phyloP scores from a whole-genome alignment of 2,888 invertebrate genomes.

The Patella ulyssiponensis region DNA sequence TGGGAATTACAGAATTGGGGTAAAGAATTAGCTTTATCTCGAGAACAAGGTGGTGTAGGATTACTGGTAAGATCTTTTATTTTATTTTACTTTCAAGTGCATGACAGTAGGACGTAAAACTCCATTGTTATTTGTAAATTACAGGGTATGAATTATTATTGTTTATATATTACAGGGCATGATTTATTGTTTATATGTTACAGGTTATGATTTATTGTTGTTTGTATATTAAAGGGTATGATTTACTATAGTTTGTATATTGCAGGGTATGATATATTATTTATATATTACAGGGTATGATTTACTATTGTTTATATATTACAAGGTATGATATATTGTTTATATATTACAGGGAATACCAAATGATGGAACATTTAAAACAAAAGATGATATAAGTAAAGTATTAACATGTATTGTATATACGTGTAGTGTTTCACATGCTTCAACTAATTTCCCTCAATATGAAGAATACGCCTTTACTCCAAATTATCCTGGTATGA shows the following conservation, averaged over 20 bases:
- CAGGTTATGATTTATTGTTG: too few relatives aligned
- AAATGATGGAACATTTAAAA: constrained; percentile 49
- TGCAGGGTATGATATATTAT: not conserved
- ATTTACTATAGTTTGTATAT: not conserved
- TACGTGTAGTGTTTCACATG: constrained; percentile 63
- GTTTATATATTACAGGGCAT: too few relatives aligned
- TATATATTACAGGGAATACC: constrained; percentile 53
- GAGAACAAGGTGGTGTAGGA: constrained; percentile 57
- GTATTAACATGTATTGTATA: constrained; percentile 58
- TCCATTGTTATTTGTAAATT: too few relatives aligned
- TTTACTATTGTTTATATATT: too few relatives aligned
- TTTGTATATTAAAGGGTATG: too few relatives aligned
- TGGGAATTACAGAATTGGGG: constrained; percentile 69
- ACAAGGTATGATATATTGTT: not conserved
- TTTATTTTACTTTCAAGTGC: too few relatives aligned
- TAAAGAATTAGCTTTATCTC: constrained; percentile 61
- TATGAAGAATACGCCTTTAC: constrained; percentile 68
- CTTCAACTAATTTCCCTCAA: constrained; percentile 64
- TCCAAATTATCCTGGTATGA: constrained; percentile 62
- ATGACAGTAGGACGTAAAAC: too few relatives aligned
- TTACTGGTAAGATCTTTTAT: constrained; percentile 44
- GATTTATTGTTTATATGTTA: not conserved
- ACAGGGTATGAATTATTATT: too few relatives aligned
- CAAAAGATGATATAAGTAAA: constrained; percentile 45
- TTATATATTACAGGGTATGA: too few relatives aligned